Percentiles rank a stretch among this genome's conserved stretches.
Evolutionary conservation across 2,797 vertebrate genomes (phyloP).

Genomic region (Aselliscus stoliczkanus): DNA sequence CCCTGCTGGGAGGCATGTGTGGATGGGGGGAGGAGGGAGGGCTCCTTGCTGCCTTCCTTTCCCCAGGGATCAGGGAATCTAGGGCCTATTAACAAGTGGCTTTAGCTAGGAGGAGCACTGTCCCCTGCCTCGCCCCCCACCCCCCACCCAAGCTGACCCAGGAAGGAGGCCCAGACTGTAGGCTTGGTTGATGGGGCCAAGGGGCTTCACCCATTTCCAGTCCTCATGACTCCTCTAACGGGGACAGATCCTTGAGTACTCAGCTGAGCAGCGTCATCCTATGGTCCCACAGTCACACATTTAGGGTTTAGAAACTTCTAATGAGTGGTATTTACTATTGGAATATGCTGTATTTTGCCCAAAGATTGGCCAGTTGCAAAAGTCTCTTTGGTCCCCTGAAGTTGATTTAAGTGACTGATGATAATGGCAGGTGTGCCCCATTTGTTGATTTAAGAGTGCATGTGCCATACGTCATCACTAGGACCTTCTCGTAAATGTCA

Average conservation of each 20-base stretch:
- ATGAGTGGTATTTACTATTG: neutral
- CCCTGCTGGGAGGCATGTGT: constrained; percentile 67
- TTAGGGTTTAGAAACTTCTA: constrained; percentile 17
- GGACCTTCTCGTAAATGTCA: constrained; percentile 1
- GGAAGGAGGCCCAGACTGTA: neutral
- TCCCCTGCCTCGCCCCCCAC: neutral
- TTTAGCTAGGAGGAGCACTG: constrained; percentile 30
- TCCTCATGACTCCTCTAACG: neutral
- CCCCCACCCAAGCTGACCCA: constrained; percentile 12
- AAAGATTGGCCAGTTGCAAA: neutral
- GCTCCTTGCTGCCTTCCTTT: constrained; percentile 61
- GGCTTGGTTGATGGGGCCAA: constrained; percentile 6
- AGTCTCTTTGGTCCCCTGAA: neutral
- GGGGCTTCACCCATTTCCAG: neutral
- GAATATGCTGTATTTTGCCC: constrained; percentile 23
- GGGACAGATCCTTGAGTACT: neutral
- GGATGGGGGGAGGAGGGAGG: neutral
- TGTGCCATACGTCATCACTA: neutral
- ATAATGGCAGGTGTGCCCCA: neutral
- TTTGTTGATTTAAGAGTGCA: constrained; percentile 35
- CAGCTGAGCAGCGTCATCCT: neutral
- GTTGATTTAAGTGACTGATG: neutral
- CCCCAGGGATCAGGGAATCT: constrained; percentile 66
- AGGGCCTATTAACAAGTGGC: constrained; percentile 73
- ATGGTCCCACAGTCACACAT: neutral